Base-by-base conservation (phyloP, 2,888 invertebrate genomes). In the Tillus elongatus region DNA sequence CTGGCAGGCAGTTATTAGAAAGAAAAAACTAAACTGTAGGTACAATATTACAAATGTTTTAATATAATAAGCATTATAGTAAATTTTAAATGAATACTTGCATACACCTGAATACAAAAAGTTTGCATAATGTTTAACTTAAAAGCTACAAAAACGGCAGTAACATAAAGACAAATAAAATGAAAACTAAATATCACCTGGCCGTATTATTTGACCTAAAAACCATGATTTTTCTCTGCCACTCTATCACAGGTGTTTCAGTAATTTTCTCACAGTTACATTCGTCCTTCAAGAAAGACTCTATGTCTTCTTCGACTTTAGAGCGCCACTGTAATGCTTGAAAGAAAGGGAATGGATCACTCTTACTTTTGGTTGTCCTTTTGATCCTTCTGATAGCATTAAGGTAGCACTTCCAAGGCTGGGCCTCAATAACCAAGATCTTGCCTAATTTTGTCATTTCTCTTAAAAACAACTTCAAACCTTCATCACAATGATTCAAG, bases 401-500 rank as follows among this genome's bases (percentile, higher is more conserved):
- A 57, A 73, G 74, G 51, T 90, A 90, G 58, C 86, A 87, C 57
- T 79, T 82, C 89, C 89, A 90, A 2, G 82, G 80, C 54, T 90
- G 89, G 0, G 87, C 84, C 60, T 90, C 90, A 41, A 89, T 69
- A 12, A 88, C 69, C 6, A 88, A 61, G 35, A 75, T 66, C 28
- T 70, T 67, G 3, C 77, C 66, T 13, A 71, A 53, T 4, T 56
- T 47, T 40, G 75, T 72, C 3, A 82, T 58, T 34, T 70, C 71
- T 12, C 63, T 56, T 2, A 90, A 63, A 60, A 87, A 85, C 2
- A 61, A 49, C 36, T 67, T 52, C 24, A 90, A 62, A 0, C 85
- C 86, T 3, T 66, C 61, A 67, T 90, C 90, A 3, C 87, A 84
- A 63, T 82, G 70, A 61, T 90, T 89, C 13, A 90, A 60, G 64